Percentiles rank a stretch among this genome's conserved stretches.
Evolutionary conservation across 2,888 invertebrate species (phyloP).

Genomic region (Creontiades dilutus): DNA sequence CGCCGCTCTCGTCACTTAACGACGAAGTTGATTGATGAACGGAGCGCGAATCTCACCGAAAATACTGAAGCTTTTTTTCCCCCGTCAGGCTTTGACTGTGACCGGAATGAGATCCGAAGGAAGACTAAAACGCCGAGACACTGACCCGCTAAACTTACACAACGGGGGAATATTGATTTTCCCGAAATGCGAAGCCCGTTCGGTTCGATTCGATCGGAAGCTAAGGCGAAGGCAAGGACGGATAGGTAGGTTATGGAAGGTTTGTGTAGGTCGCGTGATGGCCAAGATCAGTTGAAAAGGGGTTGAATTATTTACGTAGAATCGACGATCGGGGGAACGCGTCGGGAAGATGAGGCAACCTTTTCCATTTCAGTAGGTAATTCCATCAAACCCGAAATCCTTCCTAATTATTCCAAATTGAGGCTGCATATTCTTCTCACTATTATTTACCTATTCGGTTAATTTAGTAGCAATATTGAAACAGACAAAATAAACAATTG

Average conservation of each 20-base stretch:
- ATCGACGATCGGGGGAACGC: background rate
- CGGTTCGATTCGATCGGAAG: slow-evolving; percentile 48
- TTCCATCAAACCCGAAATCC: too few relatives aligned
- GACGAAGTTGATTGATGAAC: background rate
- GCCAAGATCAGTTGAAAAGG: background rate
- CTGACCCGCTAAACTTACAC: slow-evolving; percentile 48
- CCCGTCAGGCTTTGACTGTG: background rate
- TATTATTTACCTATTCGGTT: too few relatives aligned
- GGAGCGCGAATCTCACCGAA: background rate
- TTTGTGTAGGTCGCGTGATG: background rate
- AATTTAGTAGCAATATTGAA: too few relatives aligned
- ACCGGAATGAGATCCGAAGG: slow-evolving; percentile 25
- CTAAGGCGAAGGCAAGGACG: slow-evolving; percentile 11
- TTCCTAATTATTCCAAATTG: too few relatives aligned
- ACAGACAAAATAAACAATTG: too few relatives aligned
- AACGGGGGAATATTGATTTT: slow-evolving; percentile 48
- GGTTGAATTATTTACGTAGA: background rate
- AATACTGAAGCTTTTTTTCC: background rate
- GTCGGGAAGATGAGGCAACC: background rate
- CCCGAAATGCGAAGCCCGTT: slow-evolving; percentile 45
- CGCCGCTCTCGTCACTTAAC: background rate
- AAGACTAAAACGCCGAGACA: slow-evolving; percentile 27
- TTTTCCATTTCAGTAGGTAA: too few relatives aligned
- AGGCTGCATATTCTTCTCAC: too few relatives aligned
- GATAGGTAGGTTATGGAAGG: slow-evolving; percentile 1